These are phyloP conservation scores for Hoplostethus mediterraneus DNA, from an alignment of 2,797 vertebrate genomes.

Conservation along the genomic window DNA sequence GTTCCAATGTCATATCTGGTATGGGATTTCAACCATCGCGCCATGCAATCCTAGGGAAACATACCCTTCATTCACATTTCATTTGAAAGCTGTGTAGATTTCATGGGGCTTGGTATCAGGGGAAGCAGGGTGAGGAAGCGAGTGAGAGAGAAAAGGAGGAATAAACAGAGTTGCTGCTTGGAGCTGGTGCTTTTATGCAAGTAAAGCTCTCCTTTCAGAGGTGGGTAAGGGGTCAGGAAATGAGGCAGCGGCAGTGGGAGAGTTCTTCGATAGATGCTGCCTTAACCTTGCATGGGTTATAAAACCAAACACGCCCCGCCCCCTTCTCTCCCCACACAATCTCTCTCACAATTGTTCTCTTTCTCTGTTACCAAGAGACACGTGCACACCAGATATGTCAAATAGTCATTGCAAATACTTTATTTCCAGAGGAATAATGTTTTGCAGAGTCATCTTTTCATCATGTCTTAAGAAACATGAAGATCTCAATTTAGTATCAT, in stretches of 20 bases:
- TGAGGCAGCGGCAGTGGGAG: constrained; percentile 43
- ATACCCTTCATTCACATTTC: constrained; percentile 80
- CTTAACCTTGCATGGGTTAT: constrained; percentile 52
- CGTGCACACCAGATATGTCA: neutral
- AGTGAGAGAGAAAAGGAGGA: constrained; percentile 48
- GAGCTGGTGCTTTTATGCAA: constrained; percentile 75
- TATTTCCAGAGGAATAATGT: neutral
- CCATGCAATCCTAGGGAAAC: constrained; percentile 78
- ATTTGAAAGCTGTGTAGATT: constrained; percentile 83
- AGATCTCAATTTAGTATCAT: too few relatives aligned
- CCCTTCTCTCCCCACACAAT: neutral
- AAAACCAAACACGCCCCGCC: constrained; percentile 43
- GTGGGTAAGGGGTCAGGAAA: constrained; percentile 63
- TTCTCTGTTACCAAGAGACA: constrained; percentile 10
- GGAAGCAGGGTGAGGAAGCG: constrained; percentile 53
- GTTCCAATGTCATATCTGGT: constrained; percentile 75
- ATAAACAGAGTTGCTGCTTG: constrained; percentile 74
- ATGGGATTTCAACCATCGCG: constrained; percentile 75
- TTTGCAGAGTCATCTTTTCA: too few relatives aligned
- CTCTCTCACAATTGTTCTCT: constrained; percentile 15
- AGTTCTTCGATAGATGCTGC: constrained; percentile 49
- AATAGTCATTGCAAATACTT: neutral
- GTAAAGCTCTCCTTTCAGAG: constrained; percentile 71
- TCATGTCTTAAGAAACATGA: too few relatives aligned
- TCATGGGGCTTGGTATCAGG: constrained; percentile 71